Evolutionary conservation across 64 coral and sea anemone genomes (phyloP), one percentile per base, ranked within the genome.

Genomic region (Platygyra sinensis): DNA sequence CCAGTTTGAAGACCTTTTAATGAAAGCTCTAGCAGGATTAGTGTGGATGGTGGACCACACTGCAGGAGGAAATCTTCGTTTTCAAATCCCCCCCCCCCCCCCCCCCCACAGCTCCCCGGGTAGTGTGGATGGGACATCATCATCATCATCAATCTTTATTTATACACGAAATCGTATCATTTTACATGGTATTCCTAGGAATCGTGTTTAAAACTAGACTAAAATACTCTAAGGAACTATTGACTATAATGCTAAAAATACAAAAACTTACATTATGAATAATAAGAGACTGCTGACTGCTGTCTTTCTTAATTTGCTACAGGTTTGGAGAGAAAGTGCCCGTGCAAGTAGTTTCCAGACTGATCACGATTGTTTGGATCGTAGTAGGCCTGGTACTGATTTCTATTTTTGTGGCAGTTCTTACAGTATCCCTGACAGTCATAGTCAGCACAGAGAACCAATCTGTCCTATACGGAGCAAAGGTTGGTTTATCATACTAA

Each of bases 291-390:
- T n/a, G n/a, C 14, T 33, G 25, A 63, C 9, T 65, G 24, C 24
- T 86, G 22, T 67, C 4, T 46, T 29, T 71, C 17, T 30, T 33
- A 14, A 12, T 33, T 27, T 20, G 4, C 60, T 72, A 4, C 16
- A 89, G 88, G 3, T 89, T 79, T 89, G 88, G 88, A 46, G 88
- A 89, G 19, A 78, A 63, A 54, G 33, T 49, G 11, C 88, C 88
- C 33, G 16, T 18, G 27, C 5, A 24, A 57, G 31, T 29, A 42
- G 50, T 51, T 49, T 61, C 74, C 32, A 59, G 76, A 20, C 31
- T 78, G 2, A 49, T 89, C 74, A 18, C 74, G 4, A 80, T 89
- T 5, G 22, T 80, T 20, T 89, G 75, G 75, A 80, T 89, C 59
- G 24, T 89, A 6, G 24, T 60, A 12, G 88, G 88, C 57, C n/a